A percentile compares a stretch with the other conserved stretches of the same genome.
Evolutionary conservation across 2,797 vertebrate genomes (phyloP).

Genomic region (Threskiornis aethiopicus): DNA sequence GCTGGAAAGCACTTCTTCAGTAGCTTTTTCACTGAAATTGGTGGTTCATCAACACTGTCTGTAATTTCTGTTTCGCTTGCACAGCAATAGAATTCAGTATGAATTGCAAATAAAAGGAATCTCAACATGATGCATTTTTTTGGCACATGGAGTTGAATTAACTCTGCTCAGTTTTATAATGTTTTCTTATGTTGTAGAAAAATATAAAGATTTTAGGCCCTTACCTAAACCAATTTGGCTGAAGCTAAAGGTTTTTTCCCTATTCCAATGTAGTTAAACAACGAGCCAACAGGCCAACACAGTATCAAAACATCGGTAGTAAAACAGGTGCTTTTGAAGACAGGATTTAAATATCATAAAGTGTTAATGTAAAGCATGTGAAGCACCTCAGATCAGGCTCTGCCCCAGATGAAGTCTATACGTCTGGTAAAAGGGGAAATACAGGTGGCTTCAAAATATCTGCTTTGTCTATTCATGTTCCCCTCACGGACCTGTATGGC

Average conservation of each 20-base stretch:
- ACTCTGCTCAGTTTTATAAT: background rate
- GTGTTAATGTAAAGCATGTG: background rate
- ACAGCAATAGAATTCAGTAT: conserved; percentile 50
- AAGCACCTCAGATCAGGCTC: background rate
- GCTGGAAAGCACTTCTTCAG: conserved; percentile 50
- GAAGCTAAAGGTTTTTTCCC: background rate
- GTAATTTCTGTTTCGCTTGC: conserved; percentile 58
- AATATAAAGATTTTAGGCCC: background rate
- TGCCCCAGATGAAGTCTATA: background rate
- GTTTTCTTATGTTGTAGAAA: background rate
- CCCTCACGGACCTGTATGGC: background rate
- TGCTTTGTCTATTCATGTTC: background rate
- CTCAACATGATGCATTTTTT: conserved; percentile 24
- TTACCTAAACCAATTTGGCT: background rate
- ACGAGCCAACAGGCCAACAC: background rate
- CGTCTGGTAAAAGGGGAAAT: background rate
- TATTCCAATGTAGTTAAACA: background rate
- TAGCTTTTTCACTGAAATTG: conserved; percentile 53
- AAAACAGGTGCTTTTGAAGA: background rate
- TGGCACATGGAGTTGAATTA: background rate
- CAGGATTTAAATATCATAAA: background rate
- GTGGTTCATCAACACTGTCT: conserved; percentile 61
- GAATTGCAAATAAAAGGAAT: conserved; percentile 60
- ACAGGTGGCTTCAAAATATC: background rate
- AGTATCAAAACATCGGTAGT: background rate